A percentile compares a stretch with the other conserved stretches of the same genome.
These are phyloP conservation scores for Harpalus rubripes DNA, from an alignment of 2,888 invertebrate genomes.

Conservation along the genomic window DNA sequence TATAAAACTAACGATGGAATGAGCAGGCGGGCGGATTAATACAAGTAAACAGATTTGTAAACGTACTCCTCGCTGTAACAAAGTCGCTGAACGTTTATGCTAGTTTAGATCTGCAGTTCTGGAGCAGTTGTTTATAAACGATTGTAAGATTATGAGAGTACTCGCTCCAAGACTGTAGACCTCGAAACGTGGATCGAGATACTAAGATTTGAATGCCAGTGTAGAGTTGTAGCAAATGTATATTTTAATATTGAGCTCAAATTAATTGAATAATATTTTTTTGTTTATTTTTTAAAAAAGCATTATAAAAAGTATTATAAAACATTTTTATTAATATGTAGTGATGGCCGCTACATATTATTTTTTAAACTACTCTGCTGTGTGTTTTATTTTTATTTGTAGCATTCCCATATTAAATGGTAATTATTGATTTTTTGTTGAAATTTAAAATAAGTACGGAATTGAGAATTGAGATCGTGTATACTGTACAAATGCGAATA, in stretches of 20 bases:
- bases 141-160: slow-evolving; percentile 29
- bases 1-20: slow-evolving; percentile 17
- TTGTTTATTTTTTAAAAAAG: slow-evolving; percentile 4
- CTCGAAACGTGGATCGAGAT: slow-evolving; percentile 3
- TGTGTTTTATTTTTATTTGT: slow-evolving; percentile 39
- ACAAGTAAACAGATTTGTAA: slow-evolving; percentile 51
- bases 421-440: slow-evolving; percentile 46
- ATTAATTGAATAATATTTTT: slow-evolving; percentile 29
- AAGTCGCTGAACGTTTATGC: slow-evolving; percentile 31
- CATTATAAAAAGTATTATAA: slow-evolving; percentile 20
- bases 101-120: slow-evolving; percentile 20
- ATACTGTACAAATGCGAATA: slow-evolving; percentile 30
- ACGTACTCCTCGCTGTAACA: slow-evolving; percentile 14
- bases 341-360: slow-evolving; percentile 17
- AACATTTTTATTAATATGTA: slow-evolving; percentile 16
- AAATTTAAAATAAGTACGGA: slow-evolving; percentile 36
- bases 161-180: slow-evolving; percentile 14
- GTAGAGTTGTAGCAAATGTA: slow-evolving; percentile 10
- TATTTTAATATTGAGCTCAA: neutral
- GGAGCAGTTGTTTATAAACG: slow-evolving; percentile 33
- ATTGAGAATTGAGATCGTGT: slow-evolving; percentile 14
- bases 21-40: slow-evolving; percentile 6
- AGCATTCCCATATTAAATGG: slow-evolving; percentile 38
- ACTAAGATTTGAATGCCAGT: slow-evolving; percentile 25
- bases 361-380: slow-evolving; percentile 19